Conservation (phyloP, 1,140 invertebrate species). For the Aphaenogaster ashmeadi region DNA sequence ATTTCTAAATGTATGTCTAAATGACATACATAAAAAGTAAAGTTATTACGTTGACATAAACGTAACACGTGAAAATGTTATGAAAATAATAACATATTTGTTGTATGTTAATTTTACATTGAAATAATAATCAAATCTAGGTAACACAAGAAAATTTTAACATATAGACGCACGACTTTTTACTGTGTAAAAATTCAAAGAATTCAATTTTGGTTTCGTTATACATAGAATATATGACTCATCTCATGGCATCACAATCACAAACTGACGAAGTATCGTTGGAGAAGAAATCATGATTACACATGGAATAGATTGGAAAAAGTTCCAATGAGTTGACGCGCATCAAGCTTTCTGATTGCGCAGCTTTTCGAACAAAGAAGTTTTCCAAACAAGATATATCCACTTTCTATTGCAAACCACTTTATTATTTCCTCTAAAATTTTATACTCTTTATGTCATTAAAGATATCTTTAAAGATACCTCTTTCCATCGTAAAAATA, state of each 20-base stretch:
- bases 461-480: not conserved
- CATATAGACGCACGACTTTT: no score
- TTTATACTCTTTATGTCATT: not conserved
- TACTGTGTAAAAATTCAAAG: not conserved
- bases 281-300: constrained; percentile 5
- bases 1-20: no score
- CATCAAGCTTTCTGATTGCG: constrained; percentile 20
- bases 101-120: no score
- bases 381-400: not conserved
- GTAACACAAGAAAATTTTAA: no score
- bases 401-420: not conserved
- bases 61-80: no score
- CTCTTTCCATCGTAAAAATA: not conserved
- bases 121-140: no score
- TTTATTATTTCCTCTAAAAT: not conserved
- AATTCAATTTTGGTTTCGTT: not conserved
- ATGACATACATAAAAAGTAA: no score
- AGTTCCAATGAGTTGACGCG: constrained; percentile 12
- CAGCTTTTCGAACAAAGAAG: constrained; percentile 33
- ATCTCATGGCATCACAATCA: not conserved
- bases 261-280: not conserved
- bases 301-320: not conserved
- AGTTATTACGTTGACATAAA: no score
- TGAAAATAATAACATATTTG: no score
- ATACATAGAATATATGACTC: constrained; percentile 1